These are phyloP conservation scores for Keiferia lycopersicella DNA, from an alignment of 2,888 invertebrate genomes.

Conservation along the genomic window DNA sequence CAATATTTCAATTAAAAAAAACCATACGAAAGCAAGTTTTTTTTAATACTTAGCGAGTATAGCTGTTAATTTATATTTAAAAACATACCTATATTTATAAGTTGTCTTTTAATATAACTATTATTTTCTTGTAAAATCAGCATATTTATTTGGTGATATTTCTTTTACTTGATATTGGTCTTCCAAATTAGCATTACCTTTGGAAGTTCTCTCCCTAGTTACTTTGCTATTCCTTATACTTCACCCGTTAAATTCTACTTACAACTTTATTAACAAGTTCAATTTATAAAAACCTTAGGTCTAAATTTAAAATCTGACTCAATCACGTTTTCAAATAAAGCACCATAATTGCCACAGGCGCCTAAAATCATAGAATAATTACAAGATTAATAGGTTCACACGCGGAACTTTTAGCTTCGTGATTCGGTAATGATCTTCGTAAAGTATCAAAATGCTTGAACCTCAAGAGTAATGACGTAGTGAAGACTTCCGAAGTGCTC, in stretches of 20 bases:
- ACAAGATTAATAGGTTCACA: conserved; percentile 62
- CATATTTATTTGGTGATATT: too few species aligned
- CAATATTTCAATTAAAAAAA: too few species aligned
- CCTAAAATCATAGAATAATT: conserved; percentile 50
- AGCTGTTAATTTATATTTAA: too few species aligned
- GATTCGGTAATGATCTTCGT: conserved; percentile 66
- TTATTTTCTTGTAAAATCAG: too few species aligned
- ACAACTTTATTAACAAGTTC: neutral
- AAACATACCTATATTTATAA: too few species aligned
- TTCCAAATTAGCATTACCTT: neutral
- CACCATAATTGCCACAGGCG: conserved; percentile 32
- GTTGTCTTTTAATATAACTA: too few species aligned
- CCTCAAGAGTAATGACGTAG: conserved; percentile 56
- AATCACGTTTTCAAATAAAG: conserved; percentile 23
- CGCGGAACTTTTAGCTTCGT: conserved; percentile 69
- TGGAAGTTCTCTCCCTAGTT: too few species aligned
- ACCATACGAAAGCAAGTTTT: too few species aligned
- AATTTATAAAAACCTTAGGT: neutral
- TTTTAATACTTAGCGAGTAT: too few species aligned
- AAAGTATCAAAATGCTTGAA: conserved; percentile 58
- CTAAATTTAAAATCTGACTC: neutral
- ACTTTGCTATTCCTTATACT: too few species aligned
- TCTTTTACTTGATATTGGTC: too few species aligned
- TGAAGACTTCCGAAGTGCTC: conserved; percentile 74
- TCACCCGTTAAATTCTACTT: neutral